Evolutionary conservation across 2,113 vertebrate species (phyloP).

Genomic region (Odontophorus gujanensis): DNA sequence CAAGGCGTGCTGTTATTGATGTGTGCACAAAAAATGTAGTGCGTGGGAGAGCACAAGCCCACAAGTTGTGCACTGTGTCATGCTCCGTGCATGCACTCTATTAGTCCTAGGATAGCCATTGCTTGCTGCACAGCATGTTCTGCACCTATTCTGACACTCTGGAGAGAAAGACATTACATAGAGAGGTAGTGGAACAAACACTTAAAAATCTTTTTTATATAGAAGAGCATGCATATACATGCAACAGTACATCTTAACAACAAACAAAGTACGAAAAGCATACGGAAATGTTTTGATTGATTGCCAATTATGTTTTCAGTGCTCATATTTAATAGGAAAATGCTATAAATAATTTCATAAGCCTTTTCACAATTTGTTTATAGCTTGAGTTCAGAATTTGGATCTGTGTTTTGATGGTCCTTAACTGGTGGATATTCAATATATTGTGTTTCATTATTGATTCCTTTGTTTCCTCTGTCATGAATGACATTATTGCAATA

Average conservation of each 20-base stretch:
- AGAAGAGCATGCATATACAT: background rate
- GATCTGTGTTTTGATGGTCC: background rate
- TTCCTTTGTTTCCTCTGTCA: background rate
- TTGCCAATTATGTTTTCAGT: background rate
- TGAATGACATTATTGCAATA: background rate
- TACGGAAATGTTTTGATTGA: background rate
- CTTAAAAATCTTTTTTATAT: accelerated
- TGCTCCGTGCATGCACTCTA: accelerated
- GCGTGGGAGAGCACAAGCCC: accelerated
- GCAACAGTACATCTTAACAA: background rate
- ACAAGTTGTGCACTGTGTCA: background rate
- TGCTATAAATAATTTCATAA: background rate
- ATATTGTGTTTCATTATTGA: background rate
- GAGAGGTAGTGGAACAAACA: background rate
- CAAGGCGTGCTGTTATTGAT: accelerated
- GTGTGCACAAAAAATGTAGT: no score
- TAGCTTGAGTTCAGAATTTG: background rate
- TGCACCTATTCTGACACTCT: background rate
- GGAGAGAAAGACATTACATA: background rate
- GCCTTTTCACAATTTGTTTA: background rate
- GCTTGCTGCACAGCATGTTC: background rate
- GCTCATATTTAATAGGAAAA: background rate
- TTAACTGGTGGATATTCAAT: background rate
- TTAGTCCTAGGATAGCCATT: background rate
- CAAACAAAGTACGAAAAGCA: background rate